phyloP scores from a whole-genome alignment of 2,888 invertebrate genomes.

The Sesia bembeciformis region DNA sequence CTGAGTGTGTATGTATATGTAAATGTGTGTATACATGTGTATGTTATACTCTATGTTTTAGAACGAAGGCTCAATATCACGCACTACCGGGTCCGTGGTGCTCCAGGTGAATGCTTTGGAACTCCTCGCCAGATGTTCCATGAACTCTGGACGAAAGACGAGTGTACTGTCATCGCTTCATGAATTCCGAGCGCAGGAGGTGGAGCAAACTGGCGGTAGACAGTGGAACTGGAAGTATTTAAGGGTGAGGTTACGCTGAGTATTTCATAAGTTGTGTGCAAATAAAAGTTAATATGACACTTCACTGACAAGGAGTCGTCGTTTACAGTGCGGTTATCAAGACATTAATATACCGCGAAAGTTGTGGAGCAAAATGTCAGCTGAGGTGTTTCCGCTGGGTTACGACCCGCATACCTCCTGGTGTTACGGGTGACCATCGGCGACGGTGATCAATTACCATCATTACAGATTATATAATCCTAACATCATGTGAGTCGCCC shows the following conservation, averaged over 20 bases:
- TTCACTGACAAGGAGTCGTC: too few relatives aligned
- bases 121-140: constrained; percentile 59
- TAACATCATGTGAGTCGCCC: too few relatives aligned
- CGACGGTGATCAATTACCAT: too few relatives aligned
- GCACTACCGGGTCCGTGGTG: constrained; percentile 60
- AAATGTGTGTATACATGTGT: background rate
- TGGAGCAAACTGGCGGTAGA: constrained; percentile 68
- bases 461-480: too few relatives aligned
- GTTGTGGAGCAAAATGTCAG: too few relatives aligned
- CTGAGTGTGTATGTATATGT: too few relatives aligned
- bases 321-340: too few relatives aligned
- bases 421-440: too few relatives aligned
- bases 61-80: constrained; percentile 37
- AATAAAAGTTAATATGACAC: too few relatives aligned
- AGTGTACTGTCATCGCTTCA: constrained; percentile 72
- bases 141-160: constrained; percentile 57
- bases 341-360: too few relatives aligned
- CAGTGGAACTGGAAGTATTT: constrained; percentile 80
- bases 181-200: constrained; percentile 67
- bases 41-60: constrained; percentile 9
- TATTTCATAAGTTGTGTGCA: background rate
- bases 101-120: constrained; percentile 62
- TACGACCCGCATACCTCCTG: background rate
- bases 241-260: constrained; percentile 51
- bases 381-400: background rate